A percentile compares a stretch with the other conserved stretches of the same genome.
Evolutionary conservation across 2,113 vertebrate species (phyloP).

Genomic region (Hemicordylus capensis): DNA sequence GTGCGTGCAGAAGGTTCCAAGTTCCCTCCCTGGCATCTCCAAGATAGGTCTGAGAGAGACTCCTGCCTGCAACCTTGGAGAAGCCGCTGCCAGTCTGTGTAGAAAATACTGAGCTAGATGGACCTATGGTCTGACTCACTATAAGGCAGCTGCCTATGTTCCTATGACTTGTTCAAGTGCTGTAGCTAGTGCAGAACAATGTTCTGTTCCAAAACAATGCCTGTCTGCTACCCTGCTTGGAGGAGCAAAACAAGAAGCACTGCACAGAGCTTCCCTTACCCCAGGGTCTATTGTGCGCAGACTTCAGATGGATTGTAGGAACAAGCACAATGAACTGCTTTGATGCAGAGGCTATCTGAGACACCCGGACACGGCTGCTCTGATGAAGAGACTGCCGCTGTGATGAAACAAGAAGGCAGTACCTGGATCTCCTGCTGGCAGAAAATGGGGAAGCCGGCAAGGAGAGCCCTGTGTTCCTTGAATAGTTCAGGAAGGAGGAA

Average conservation of each 20-base stretch:
- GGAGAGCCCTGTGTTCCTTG: background rate
- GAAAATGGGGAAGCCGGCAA: background rate
- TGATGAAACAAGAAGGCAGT: background rate
- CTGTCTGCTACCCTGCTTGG: background rate
- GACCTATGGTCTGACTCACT: no score
- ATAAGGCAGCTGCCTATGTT: no score
- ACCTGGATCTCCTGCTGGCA: background rate
- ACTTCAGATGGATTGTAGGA: accelerated
- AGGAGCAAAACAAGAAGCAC: background rate
- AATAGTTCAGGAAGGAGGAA: background rate
- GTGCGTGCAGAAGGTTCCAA: no score
- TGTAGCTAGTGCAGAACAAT: background rate
- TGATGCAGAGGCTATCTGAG: conserved; percentile 4
- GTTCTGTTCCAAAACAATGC: background rate
- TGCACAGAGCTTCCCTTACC: background rate
- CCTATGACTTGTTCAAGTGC: accelerated
- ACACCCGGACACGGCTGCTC: background rate
- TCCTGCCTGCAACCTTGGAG: no score
- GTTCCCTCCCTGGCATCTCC: no score
- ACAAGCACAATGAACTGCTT: conserved; percentile 23
- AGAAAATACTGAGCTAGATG: no score
- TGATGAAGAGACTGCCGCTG: accelerated
- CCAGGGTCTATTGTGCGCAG: accelerated
- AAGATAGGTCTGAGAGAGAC: no score
- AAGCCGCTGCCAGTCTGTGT: no score